These are phyloP conservation scores for Axis porcinus DNA, from an alignment of 2,113 vertebrate species.

Conservation along the genomic window DNA sequence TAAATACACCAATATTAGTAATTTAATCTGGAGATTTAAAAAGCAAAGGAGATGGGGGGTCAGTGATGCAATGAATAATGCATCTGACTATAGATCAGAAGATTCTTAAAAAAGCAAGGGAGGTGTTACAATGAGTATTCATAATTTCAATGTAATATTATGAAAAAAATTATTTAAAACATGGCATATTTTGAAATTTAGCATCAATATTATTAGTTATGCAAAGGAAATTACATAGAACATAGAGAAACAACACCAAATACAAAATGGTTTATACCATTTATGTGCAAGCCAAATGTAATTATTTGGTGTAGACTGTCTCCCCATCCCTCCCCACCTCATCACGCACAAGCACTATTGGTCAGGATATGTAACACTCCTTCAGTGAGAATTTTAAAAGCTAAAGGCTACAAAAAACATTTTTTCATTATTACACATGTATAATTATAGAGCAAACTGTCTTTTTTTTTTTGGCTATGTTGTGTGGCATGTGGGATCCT, in stretches of 20 bases:
- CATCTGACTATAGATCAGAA: background rate
- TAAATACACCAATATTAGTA: background rate
- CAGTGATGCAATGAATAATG: background rate
- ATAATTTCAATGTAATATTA: background rate
- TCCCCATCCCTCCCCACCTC: background rate
- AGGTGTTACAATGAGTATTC: background rate
- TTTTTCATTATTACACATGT: background rate
- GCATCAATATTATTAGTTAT: background rate
- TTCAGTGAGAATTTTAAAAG: constrained; percentile 19
- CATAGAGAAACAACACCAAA: constrained; percentile 17
- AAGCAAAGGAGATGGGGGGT: background rate
- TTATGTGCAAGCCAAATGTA: background rate
- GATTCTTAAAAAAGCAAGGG: background rate
- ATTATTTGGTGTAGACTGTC: constrained; percentile 26
- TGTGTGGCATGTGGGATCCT: background rate
- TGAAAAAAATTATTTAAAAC: background rate
- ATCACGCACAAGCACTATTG: background rate
- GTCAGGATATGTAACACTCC: background rate
- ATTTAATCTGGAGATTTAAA: constrained; percentile 13
- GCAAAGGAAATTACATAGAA: constrained; percentile 22
- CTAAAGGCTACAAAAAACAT: background rate
- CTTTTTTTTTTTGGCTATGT: background rate
- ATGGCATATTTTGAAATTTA: background rate
- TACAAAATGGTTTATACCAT: background rate
- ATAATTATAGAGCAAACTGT: background rate